Evolutionary conservation across 2,888 invertebrate species (phyloP), one percentile per base, ranked within the genome.

Genomic region (Nasonovia ribisnigri): DNA sequence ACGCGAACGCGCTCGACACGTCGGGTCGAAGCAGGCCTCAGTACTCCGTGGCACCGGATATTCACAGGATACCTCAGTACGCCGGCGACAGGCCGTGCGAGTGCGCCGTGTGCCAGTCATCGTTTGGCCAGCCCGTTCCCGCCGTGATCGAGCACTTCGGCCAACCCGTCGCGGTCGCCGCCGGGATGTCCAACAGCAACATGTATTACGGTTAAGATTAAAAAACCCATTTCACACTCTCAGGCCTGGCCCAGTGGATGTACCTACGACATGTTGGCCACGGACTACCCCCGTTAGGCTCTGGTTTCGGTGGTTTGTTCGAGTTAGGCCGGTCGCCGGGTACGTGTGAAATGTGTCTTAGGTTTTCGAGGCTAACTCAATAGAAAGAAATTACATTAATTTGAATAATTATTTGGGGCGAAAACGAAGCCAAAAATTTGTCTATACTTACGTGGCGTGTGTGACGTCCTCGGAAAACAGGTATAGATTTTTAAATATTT

Each of bases 31-130:
- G 8, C 10, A 29, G 11, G 54, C 43, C 29, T n/a, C 91, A 84
- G 43, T 91, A 84, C 46, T 29, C 29, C 24, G 86, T 20, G 77
- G 36, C 8, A 11, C 36, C 77, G 77, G 77, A 77, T 8, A 20
- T 36, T 20, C 91, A 91, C 43, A 84, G 36, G 29, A 51, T 6
- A 84, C 84, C 42, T 43, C 91, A 84, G n/a, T 91, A 91, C n/a
- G 42, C 54, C 4, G 86, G 60, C 26, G 54, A 91, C 42, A 86
- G 57, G 20, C 67, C 87, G 0, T 92, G 92, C 26, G 67, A 88
- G 43, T 92, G 60, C 16, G 51, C 51, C 36, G 42, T 77, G 29
- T 92, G 92, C 54, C 92, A 92, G n/a, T 77, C 67, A 10, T 88
- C 88, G 20, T 67, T 51, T 43, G 6, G 42, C 42, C 92, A 51